Evolutionary conservation across 2,113 vertebrate genomes (phyloP).

Genomic region (Paracanthobrama guichenoti): DNA sequence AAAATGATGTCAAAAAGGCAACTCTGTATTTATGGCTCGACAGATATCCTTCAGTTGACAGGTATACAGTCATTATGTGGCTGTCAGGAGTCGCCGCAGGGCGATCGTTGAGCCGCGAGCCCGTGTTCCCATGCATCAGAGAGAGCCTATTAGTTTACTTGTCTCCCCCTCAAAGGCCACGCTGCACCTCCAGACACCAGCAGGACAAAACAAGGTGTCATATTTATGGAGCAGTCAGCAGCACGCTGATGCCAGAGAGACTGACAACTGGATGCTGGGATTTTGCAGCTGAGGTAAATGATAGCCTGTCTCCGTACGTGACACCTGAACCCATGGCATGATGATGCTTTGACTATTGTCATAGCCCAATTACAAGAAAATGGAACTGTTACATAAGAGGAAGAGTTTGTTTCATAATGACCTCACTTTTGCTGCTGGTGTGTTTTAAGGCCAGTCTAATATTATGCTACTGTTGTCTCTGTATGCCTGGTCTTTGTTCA

Average conservation of each 20-base stretch:
- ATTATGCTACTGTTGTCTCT: not conserved
- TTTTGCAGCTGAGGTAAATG: slow-evolving; percentile 67
- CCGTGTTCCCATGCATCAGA: slow-evolving; percentile 79
- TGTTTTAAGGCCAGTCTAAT: not conserved
- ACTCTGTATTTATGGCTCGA: slow-evolving; percentile 83
- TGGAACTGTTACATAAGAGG: slow-evolving; percentile 66
- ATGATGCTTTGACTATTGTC: slow-evolving; percentile 62
- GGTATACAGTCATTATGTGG: slow-evolving; percentile 84
- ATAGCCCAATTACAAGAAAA: slow-evolving; percentile 74
- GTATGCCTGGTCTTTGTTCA: not conserved
- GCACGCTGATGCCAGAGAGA: slow-evolving; percentile 67
- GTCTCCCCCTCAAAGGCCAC: slow-evolving; percentile 82
- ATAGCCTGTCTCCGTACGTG: slow-evolving; percentile 64
- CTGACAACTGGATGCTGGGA: slow-evolving; percentile 73
- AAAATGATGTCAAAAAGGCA: slow-evolving; percentile 79
- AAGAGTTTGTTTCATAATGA: slow-evolving; percentile 69
- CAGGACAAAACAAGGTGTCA: slow-evolving; percentile 84
- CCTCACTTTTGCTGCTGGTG: slow-evolving; percentile 58
- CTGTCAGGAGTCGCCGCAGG: slow-evolving; percentile 78
- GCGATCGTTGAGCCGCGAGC: slow-evolving; percentile 70
- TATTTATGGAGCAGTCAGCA: slow-evolving; percentile 82
- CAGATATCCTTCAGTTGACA: slow-evolving; percentile 84
- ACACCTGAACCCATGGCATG: slow-evolving; percentile 65
- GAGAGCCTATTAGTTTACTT: slow-evolving; percentile 81
- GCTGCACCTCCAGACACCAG: slow-evolving; percentile 77